These are phyloP conservation scores for Hiodon tergisus DNA, from an alignment of 2,113 vertebrate species.

Conservation along the genomic window DNA sequence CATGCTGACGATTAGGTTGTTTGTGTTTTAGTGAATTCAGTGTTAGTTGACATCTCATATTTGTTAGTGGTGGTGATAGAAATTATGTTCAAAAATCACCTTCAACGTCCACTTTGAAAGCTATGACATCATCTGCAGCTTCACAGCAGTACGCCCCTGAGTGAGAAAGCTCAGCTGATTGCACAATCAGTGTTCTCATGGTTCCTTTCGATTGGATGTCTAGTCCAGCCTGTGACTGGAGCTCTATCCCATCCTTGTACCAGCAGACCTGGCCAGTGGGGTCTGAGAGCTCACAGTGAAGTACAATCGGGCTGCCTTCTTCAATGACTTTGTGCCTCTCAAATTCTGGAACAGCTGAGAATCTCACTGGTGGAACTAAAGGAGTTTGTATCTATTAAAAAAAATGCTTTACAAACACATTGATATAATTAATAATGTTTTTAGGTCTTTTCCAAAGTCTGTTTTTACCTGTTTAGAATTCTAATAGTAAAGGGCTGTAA, in stretches of 20 bases:
- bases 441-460: no score
- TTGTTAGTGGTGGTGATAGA: conserved; percentile 53
- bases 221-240: conserved; percentile 64
- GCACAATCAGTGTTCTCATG: conserved; percentile 67
- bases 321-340: conserved; percentile 53
- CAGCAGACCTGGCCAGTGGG: conserved; percentile 68
- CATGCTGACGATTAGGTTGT: no score
- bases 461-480: no score
- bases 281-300: conserved; percentile 74
- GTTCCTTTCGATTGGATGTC: conserved; percentile 69
- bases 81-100: conserved; percentile 63
- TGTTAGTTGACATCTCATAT: conserved; percentile 30
- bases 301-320: conserved; percentile 61
- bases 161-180: conserved; percentile 66
- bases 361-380: conserved; percentile 55
- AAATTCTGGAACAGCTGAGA: conserved; percentile 49
- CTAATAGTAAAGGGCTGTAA: no score
- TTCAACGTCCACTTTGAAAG: conserved; percentile 76
- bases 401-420: conserved; percentile 35
- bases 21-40: conserved; percentile 24
- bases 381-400: conserved; percentile 31
- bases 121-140: conserved; percentile 68
- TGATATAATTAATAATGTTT: background rate
- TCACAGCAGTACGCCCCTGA: conserved; percentile 78
- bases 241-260: conserved; percentile 81